Conservation (phyloP, 2,113 vertebrate genomes). For the Excalfactoria chinensis region DNA sequence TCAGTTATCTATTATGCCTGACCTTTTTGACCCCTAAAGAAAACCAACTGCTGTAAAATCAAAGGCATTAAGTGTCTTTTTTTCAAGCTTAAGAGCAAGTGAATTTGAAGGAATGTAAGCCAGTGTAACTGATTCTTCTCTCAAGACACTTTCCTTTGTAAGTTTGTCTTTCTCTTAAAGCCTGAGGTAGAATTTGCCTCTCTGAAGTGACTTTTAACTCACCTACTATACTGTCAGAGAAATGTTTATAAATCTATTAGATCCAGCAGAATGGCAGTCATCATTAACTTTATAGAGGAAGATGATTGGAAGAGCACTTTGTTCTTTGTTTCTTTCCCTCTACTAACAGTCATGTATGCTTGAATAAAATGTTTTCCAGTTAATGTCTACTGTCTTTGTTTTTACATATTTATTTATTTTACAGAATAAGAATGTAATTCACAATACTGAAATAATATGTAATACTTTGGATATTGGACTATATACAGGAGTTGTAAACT, state of each 20-base stretch:
- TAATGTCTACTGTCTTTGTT: rapidly evolving
- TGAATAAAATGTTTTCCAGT: not conserved
- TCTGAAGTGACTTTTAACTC: not conserved
- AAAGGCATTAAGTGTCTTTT: not conserved
- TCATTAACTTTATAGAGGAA: not conserved
- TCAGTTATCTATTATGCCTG: not conserved
- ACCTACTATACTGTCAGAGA: not conserved
- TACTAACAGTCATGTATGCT: not conserved
- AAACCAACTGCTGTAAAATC: not conserved
- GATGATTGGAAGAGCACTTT: not conserved
- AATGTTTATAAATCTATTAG: not conserved
- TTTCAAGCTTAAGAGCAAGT: not conserved
- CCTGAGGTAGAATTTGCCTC: not conserved
- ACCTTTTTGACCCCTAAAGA: not conserved
- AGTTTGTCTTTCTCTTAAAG: not conserved
- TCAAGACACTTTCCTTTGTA: not conserved
- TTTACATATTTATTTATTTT: not conserved
- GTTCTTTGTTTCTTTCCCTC: not conserved
- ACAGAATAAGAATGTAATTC: not conserved
- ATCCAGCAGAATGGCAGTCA: not conserved
- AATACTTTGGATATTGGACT: not conserved
- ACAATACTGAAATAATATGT: not conserved
- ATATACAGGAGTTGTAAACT: not conserved
- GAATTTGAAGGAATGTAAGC: not conserved
- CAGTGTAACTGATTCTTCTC: not conserved